Evolutionary conservation across 2,888 invertebrate genomes (phyloP), one percentile per base, ranked within the genome.

Genomic region (Noctua comes): DNA sequence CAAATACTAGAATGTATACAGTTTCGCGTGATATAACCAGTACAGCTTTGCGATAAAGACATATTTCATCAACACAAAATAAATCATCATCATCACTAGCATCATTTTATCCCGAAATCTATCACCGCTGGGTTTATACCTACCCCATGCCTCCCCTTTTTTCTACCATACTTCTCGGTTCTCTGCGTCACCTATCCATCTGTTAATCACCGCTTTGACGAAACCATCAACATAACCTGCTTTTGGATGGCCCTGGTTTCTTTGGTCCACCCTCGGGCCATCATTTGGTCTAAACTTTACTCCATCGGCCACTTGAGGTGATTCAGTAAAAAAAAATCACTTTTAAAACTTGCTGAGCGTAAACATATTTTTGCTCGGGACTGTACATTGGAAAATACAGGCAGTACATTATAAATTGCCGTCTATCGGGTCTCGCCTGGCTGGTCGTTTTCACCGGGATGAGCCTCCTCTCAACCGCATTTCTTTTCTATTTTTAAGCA

Each of bases 401-500:
- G 31, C 18, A 68, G 78, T 82, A 89, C 85, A 84, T 88, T 79
- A 83, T 89, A 89, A 89, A 87, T 89, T 81, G 82, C 76, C 36
- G 65, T 80, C 83, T 83, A 87, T 87, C 77, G 84, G 69, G 68
- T 81, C 85, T 83, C 89, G 83, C 74, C 73, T 75, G 85, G 70
- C 75, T 83, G 87, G 80, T 66, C 84, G 69, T 79, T 85, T 77
- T 76, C 84, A 70, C 79, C 57, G 77, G 74, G 88, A 82, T 88
- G 84, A 84, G 80, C 76, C 78, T 82, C 79, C 83, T 83, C 79
- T 85, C 84, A 85, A 77, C 82, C 88, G 82, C 81, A 64, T 62
- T 80, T 82, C 43, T 87, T 86, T 88, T 88, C 24, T 88, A 85
- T 85, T 89, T 89, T 88, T 89, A 88, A 86, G 85, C 77, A 80